Evolutionary conservation across 1,140 invertebrate species (phyloP).

Genomic region (Aradophagus sp.): DNA sequence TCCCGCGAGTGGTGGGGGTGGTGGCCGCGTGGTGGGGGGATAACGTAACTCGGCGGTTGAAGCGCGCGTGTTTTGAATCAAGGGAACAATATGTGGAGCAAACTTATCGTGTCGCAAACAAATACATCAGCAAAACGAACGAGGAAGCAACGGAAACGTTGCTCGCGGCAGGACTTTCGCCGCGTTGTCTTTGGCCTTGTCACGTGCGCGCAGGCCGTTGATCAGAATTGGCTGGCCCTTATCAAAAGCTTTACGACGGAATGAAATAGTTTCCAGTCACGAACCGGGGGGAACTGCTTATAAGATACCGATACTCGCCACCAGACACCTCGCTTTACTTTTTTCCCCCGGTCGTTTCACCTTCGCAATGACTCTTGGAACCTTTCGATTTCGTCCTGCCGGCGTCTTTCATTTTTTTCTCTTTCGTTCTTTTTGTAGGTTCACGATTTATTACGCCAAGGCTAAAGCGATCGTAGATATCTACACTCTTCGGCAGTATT

Average conservation of each 20-base stretch:
- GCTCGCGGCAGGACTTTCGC: conserved; percentile 21
- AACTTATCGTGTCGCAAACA: conserved; percentile 28
- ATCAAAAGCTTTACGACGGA: conserved; percentile 36
- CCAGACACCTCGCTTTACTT: too few relatives aligned
- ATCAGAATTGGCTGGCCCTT: conserved; percentile 51
- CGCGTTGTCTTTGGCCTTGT: conserved; percentile 27
- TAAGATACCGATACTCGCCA: conserved; percentile 49
- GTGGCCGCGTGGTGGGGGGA: too few relatives aligned
- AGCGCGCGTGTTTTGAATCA: conserved; percentile 10
- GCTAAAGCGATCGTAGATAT: too few relatives aligned
- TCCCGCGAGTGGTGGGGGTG: too few relatives aligned
- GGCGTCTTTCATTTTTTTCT: too few relatives aligned
- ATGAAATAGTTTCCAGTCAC: conserved; percentile 52
- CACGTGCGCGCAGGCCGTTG: conserved; percentile 43
- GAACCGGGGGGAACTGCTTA: conserved; percentile 25
- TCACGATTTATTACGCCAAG: too few relatives aligned
- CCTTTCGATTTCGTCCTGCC: too few relatives aligned
- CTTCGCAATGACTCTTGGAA: too few relatives aligned
- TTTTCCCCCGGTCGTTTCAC: too few relatives aligned
- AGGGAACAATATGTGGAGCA: conserved; percentile 23
- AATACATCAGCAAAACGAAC: conserved; percentile 48
- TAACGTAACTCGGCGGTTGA: too few relatives aligned
- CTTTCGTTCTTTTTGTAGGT: too few relatives aligned
- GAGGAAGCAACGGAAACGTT: conserved; percentile 39
- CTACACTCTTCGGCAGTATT: too few relatives aligned